Evolutionary conservation across 2,888 invertebrate species (phyloP).

Genomic region (Pristionchus maxplancki): DNA sequence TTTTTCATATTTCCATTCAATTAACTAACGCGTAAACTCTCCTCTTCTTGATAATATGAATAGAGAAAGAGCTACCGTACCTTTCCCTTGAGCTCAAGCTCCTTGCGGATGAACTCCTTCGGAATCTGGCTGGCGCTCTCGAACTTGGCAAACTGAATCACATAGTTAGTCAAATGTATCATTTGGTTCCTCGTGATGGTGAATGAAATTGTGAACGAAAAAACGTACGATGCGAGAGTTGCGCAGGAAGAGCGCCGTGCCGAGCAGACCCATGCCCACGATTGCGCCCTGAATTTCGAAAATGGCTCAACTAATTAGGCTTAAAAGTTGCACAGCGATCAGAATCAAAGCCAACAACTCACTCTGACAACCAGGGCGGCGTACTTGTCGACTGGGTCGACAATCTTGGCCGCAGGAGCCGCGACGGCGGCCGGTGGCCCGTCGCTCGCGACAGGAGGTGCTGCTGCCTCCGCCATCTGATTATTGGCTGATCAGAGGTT

Average conservation of each 20-base stretch:
- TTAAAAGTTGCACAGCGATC: no score
- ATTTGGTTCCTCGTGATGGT: no score
- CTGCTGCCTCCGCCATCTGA: slow-evolving; percentile 50
- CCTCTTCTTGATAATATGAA: no score
- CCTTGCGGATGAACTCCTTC: slow-evolving; percentile 74
- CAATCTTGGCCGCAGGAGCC: not conserved
- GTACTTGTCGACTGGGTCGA: slow-evolving; percentile 72
- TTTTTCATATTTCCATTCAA: no score
- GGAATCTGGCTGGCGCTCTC: slow-evolving; percentile 76
- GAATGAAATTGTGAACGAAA: slow-evolving; percentile 1
- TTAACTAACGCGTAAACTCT: no score
- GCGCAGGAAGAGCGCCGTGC: slow-evolving; percentile 70
- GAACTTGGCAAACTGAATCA: slow-evolving; percentile 74
- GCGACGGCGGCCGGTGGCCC: not conserved
- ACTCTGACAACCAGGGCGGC: slow-evolving; percentile 71
- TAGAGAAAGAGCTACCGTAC: no score
- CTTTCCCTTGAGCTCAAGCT: slow-evolving; percentile 72
- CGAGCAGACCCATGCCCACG: slow-evolving; percentile 72
- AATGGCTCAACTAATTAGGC: not conserved
- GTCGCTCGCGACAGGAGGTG: slow-evolving; percentile 40
- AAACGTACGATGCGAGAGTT: slow-evolving; percentile 73
- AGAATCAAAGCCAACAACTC: no score
- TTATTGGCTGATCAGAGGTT: not conserved
- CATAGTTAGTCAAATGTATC: no score
- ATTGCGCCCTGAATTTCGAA: slow-evolving; percentile 73